phyloP scores from a whole-genome alignment of 2,113 vertebrate species.

The Lophochroa leadbeateri region DNA sequence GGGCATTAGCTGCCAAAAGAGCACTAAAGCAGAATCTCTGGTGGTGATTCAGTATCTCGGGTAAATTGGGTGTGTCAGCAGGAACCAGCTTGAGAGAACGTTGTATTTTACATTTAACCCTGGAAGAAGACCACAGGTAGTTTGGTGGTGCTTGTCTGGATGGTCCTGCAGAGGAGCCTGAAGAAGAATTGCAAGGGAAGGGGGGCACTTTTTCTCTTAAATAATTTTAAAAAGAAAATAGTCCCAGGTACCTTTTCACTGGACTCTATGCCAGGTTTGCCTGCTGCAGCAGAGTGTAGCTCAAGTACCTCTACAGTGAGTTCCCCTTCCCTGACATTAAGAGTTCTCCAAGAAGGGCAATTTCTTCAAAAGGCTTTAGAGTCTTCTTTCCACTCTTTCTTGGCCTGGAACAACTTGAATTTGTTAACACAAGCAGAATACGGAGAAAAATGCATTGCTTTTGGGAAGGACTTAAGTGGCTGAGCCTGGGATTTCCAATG shows the following conservation, averaged over 20 bases:
- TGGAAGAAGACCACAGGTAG: not conserved
- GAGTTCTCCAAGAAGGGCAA: not conserved
- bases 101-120: not conserved
- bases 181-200: not conserved
- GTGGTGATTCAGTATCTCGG: not conserved
- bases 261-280: not conserved
- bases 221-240: not conserved
- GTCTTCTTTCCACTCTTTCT: fast-evolving
- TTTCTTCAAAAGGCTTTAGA: not conserved
- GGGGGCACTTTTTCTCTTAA: not conserved
- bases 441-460: not conserved
- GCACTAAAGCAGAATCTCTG: not conserved
- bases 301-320: not conserved
- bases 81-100: not conserved
- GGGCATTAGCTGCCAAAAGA: not conserved
- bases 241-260: fast-evolving
- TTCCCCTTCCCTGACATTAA: not conserved
- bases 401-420: not conserved
- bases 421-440: not conserved
- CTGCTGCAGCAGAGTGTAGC: not conserved
- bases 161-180: not conserved
- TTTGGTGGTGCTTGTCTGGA: not conserved
- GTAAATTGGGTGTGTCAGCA: not conserved
- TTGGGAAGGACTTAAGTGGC: not conserved
- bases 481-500: not conserved